A percentile compares a stretch with the other conserved stretches of the same genome.
Evolutionary conservation across 2,888 invertebrate genomes (phyloP).

Genomic region (Pammene fasciana): DNA sequence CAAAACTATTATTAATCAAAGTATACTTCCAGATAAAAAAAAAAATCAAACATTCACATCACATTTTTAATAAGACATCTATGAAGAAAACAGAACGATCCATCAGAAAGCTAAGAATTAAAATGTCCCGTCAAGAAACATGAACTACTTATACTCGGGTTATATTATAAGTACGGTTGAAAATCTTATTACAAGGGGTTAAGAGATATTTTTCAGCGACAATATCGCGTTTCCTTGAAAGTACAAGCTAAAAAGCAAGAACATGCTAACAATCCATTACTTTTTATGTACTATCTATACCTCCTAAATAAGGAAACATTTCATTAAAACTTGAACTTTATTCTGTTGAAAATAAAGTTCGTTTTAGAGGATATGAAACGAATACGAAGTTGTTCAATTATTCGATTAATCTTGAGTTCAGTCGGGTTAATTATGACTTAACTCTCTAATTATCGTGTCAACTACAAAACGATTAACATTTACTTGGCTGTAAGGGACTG

Average conservation of each 20-base stretch:
- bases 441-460: slow-evolving; percentile 34
- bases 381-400: slow-evolving; percentile 2
- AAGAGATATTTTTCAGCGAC: slow-evolving; percentile 7
- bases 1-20: not conserved
- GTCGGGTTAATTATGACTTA: slow-evolving; percentile 37
- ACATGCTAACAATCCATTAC: slow-evolving; percentile 41
- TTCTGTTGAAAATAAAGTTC: not conserved
- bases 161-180: too few species aligned
- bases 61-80: slow-evolving; percentile 12
- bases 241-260: slow-evolving; percentile 12
- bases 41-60: not conserved
- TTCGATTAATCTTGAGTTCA: slow-evolving; percentile 10
- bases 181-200: slow-evolving; percentile 7
- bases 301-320: not conserved
- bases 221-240: not conserved
- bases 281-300: not conserved
- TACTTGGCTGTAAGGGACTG: slow-evolving; percentile 15
- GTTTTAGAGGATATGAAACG: not conserved
- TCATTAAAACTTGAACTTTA: slow-evolving; percentile 7
- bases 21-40: not conserved
- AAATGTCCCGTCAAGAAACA: slow-evolving; percentile 22
- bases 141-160: not conserved
- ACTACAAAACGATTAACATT: slow-evolving; percentile 23
- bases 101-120: slow-evolving; percentile 24
- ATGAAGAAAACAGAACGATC: slow-evolving; percentile 8